Evolutionary conservation across 2,888 invertebrate species (phyloP), one percentile per base, ranked within the genome.

Genomic region (Eremobia ochroleuca): DNA sequence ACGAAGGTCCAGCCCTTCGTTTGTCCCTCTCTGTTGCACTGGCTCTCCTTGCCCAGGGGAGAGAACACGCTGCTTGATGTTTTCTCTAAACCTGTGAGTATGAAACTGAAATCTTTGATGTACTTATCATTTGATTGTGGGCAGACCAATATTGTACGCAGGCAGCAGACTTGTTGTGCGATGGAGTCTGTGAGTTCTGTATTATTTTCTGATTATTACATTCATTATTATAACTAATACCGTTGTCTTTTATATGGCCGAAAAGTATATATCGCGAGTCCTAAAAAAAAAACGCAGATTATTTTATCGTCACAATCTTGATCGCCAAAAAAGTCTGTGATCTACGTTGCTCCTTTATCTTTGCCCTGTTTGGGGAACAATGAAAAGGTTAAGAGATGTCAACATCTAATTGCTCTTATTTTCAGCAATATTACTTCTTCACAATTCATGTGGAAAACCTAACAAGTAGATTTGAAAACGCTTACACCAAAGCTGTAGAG

Each of bases 381-480:
- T 15, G 2, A 8, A 46, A 37, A 46, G 8, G 8, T 18, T 8
- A 5, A 43, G 8, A 9, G 1, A 11, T 9, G 34, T 55, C 21
- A 11, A 61, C 25, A 37, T 49, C 15, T 58, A 25, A 58, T 81
- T 43, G 40, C 61, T 66, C n/a, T 81, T 80, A 73, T 34, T 95
- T 95, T 25, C 93, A 97, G 97, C 96, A 97, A 96, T 95, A 95
- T 78, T 94, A 91, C 80, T 93, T 96, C 84, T 97, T 93, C 85
- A 94, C 92, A 0, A 86, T 93, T 28, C 90, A 91, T 49, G 93
- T 91, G 9, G 82, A 91, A 79, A 93, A 95, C 52, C 78, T 95
- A 31, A 93, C 92, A 0, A 96, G 97, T 78, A 91, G 88, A 5
- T 96, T 91, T 59, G 92, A 92, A 89, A 88, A 89, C 0, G 94